Base-by-base conservation (phyloP, 2,113 vertebrate genomes). In the Chunga burmeisteri region DNA sequence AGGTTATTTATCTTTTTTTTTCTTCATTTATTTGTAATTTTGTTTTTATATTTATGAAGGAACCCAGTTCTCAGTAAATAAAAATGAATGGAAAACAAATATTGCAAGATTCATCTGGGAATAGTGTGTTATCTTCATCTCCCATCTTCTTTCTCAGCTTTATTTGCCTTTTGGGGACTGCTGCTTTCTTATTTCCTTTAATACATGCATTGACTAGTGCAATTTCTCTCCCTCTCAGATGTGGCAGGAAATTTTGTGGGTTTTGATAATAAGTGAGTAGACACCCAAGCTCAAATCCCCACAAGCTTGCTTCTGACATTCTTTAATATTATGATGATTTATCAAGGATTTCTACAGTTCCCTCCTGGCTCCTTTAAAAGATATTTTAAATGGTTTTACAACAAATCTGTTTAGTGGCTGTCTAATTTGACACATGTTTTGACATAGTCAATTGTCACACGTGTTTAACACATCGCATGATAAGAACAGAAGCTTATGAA, bases 11-110 rank as follows among this genome's bases (percentile, higher is more conserved):
- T 95, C 77, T 96, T 87, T 86, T 97, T 25, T 93, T 96, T 83
- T 26, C 55, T 78, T 95, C 68, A 71, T 93, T 97, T 96, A 65
- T 88, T 93, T 94, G 95, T 96, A 96, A 97, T 97, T 97, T 94
- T 96, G 83, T 84, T 96, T 97, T 97, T 96, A 96, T 98, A 98
- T 98, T 98, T 97, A 98, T 98, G 97, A 98, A 97, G 96, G 93
- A 97, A 97, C 55, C 13, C 83, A 96, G 94, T 93, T 98, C 88
- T 94, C 90, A 90, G 90, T 97, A 98, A 98, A 98, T 95, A 97
- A 97, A 94, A 98, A 95, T 80, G 88, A 98, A 98, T 97, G 90
- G 75, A 97, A 98, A 98, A 96, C 85, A 98, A 98, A 97, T 97
- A 98, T 36, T 80, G 71, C 59, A 92, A 74, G 88, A 91, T 67